Evolutionary conservation across 2,888 invertebrate species (phyloP), one percentile per base, ranked within the genome.

Genomic region (Drosophila kuntzei): DNA sequence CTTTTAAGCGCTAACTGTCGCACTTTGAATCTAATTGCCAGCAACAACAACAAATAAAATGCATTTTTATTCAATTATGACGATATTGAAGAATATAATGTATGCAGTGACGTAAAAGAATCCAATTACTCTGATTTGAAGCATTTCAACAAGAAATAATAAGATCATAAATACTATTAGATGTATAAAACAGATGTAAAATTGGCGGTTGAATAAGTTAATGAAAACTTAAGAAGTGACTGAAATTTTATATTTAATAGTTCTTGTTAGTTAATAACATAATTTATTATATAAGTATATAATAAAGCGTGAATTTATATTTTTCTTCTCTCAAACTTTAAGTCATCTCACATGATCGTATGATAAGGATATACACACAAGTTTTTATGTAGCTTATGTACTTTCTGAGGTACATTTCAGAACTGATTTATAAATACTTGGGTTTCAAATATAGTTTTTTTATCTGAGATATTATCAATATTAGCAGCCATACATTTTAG

Each of bases 1-100:
- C 88, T 85, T 85, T 85, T 88, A 88, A 75, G 76, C 76, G 78
- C 67, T 76, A 76, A 87, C 67, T 74, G 60, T 34, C 50, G 51
- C 80, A 72, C 66, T 72, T 62, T 68, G 18, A 47, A 37, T 44
- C 34, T 46, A 64, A 76, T 67, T 67, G 59, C 16, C n/a, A 12
- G 14, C 8, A 25, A 29, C 16, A 16, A 14, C 27, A 27, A n/a
- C 27, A 32, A 47, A 34, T 53, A 12, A n/a, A 53, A 22, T 39
- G 4, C 16, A n/a, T 20, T 46, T 41, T 16, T 32, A 46, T 27
- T 27, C 11, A 11, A 29, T 41, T 53, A 18, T 14, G 2, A 14
- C 14, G 11, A 5, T 6, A 50, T 14, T 25, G 1, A 25, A 25
- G 25, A 14, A 18, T 37, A 14, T 1, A 37, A 37, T 16, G 16